Evolutionary conservation across 2,888 invertebrate species (phyloP), one percentile per base, ranked within the genome.

Genomic region (Willowsia nigromaculata): DNA sequence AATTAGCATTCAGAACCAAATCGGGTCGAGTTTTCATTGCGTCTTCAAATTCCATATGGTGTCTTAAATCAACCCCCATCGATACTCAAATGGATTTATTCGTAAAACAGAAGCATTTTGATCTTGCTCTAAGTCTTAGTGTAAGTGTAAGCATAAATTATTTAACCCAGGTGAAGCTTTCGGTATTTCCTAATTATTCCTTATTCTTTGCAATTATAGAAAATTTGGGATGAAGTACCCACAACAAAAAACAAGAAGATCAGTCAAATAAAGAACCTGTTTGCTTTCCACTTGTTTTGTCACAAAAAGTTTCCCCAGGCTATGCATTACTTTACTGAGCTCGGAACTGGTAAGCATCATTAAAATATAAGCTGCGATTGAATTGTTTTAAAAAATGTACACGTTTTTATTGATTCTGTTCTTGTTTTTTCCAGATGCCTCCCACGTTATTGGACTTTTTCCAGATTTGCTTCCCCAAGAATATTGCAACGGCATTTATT

Each of bases 381-480:
- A 37, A 18, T 33, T 30, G 30, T n/a, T 25, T 47, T 47, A 40
- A 15, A 13, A 15, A 80, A 33, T n/a, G n/a, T n/a, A n/a, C n/a
- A n/a, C n/a, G n/a, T n/a, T n/a, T n/a, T n/a, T n/a, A n/a, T n/a
- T n/a, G n/a, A n/a, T n/a, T n/a, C n/a, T n/a, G n/a, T n/a, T n/a
- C n/a, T n/a, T n/a, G n/a, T n/a, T 47, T 82, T 43, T 62, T 22
- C 89, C 83, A 95, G 99, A 99, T 94, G 98, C 99, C 0, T 97
- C 97, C 65, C 97, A 98, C 93, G 99, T 99, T 11, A 99, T 99
- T 91, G 96, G 98, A 90, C 94, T 99, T 40, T 99, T 98, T 94
- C 99, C 99, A 0, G 97, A 98, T 93, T 94, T 99, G 76, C 95
- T 97, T 74, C 96, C 96, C 1, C 94, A 94, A 76, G 94, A 95